phyloP scores from a whole-genome alignment of 2,797 vertebrate genomes.

The Siniperca obscura region DNA sequence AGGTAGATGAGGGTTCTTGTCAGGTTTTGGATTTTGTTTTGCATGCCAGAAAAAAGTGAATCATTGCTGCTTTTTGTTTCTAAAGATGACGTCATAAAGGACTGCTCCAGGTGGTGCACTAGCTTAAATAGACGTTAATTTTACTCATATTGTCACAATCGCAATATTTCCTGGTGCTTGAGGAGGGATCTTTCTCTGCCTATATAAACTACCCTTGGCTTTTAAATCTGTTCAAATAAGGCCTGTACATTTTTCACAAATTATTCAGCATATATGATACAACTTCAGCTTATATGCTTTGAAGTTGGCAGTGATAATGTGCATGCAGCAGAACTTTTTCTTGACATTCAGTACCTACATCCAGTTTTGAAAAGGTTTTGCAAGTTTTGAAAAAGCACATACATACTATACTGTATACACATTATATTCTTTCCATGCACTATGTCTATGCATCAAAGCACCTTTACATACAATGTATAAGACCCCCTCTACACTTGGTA shows the following conservation, averaged over 20 bases:
- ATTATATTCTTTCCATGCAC: not conserved
- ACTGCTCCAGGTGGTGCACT: not conserved
- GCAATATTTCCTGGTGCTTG: not conserved
- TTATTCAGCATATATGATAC: not conserved
- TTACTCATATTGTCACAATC: not conserved
- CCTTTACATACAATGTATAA: not conserved
- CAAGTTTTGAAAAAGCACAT: conserved; percentile 1
- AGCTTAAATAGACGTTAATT: not conserved
- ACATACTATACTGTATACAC: too few species aligned
- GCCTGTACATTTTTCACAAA: not conserved
- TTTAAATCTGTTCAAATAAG: not conserved
- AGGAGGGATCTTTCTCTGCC: not conserved
- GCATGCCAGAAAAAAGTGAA: not conserved
- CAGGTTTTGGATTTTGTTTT: conserved; percentile 17
- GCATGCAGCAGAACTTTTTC: not conserved
- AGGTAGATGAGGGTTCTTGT: not conserved
- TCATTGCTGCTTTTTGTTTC: conserved; percentile 9
- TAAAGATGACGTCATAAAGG: conserved; percentile 14
- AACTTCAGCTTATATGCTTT: not conserved
- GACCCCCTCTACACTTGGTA: not conserved
- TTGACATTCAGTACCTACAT: not conserved
- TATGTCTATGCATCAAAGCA: not conserved
- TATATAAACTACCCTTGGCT: not conserved
- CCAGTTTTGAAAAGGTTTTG: not conserved
- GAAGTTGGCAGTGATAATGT: not conserved